Evolutionary conservation across 2,888 invertebrate genomes (phyloP).

Genomic region (Cheilosia soror): DNA sequence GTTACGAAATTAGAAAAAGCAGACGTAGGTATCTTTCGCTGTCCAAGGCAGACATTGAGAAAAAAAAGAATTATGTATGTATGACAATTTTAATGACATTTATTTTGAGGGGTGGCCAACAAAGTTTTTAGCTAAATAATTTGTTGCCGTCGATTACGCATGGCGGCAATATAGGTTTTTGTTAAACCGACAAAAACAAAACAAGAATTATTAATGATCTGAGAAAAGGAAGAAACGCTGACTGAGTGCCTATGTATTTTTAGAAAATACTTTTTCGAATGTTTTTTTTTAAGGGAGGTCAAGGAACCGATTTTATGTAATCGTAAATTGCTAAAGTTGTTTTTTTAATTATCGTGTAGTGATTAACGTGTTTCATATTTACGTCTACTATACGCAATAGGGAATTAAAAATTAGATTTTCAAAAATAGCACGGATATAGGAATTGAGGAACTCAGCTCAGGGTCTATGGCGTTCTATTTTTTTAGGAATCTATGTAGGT

Average conservation of each 20-base stretch:
- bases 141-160: conserved; percentile 12
- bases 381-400: background rate
- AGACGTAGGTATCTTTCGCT: conserved; percentile 26
- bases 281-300: conserved; percentile 25
- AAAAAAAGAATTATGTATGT: conserved; percentile 1
- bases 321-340: background rate
- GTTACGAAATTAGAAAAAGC: conserved; percentile 11
- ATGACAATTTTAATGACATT: conserved; percentile 35
- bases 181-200: background rate
- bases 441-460: too few species aligned
- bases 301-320: conserved; percentile 26
- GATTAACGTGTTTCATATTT: background rate
- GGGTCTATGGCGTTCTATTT: too few species aligned
- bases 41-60: conserved; percentile 33
- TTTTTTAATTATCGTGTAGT: background rate
- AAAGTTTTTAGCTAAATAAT: conserved; percentile 34
- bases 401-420: background rate
- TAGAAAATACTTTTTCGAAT: conserved; percentile 18
- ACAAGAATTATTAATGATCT: conserved; percentile 5
- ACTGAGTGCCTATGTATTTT: conserved; percentile 17
- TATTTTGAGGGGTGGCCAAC: conserved; percentile 36
- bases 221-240: conserved; percentile 15
- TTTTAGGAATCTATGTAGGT: too few species aligned
- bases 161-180: conserved; percentile 10
- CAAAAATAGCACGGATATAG: too few species aligned